Evolutionary conservation across 2,888 invertebrate species (phyloP), one percentile per base, ranked within the genome.

Genomic region (Crematogaster levior): DNA sequence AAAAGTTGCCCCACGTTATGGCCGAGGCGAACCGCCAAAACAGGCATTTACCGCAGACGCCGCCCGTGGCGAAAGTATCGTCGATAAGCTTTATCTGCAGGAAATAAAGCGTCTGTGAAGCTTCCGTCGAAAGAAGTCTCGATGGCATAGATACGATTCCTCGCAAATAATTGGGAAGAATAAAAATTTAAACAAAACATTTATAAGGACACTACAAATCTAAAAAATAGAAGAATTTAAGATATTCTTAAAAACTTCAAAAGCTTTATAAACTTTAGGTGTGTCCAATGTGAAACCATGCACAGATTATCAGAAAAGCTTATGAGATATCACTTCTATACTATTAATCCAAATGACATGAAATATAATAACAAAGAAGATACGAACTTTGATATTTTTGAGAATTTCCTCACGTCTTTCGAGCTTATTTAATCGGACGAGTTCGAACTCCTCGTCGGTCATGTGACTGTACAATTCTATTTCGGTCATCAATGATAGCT

Each of bases 371-470:
- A 3, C n/a, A n/a, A 43, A 58, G 34, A 34, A n/a, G 24, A 53
- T 61, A 83, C 83, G 43, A 30, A 88, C 97, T 95, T 96, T 96
- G 93, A 97, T 96, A 90, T 96, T 96, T 27, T 95, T 95, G 1
- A 97, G 93, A 48, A 98, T 95, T 86, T 96, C 96, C 46, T 95
- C 95, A 84, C 96, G 95, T 87, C 97, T 95, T 88, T 97, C 97
- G 9, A 94, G 89, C 93, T 97, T 97, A 1, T 96, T 96, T 0
- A 97, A 96, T 88, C 97, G 95, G 85, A 97, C 96, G 0, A 97
- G 96, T 90, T 98, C 97, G 97, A 98, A 98, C 95, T 98, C 98
- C 93, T 98, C 98, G 88, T 97, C 97, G 0, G 97, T 97, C 3
- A 98, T 97, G 93, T 97, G 97, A 1, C 96, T 96, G 6, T 97